Evolutionary conservation across 2,113 vertebrate species (phyloP).

Genomic region (Colinus virginianus): DNA sequence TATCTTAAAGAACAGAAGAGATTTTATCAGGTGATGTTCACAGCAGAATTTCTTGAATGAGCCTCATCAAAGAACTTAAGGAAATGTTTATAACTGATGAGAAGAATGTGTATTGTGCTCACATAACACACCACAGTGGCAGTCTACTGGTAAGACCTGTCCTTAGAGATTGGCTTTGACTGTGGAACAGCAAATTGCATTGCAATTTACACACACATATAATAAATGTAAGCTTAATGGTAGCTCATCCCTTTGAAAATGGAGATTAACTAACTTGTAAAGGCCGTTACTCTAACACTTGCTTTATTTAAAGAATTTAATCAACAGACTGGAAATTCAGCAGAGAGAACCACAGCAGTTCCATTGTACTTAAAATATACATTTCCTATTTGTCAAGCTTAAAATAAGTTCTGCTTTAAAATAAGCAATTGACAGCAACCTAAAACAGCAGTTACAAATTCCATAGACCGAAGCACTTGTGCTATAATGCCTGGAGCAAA

Average conservation of each 20-base stretch:
- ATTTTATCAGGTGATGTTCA: background rate
- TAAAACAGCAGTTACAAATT: slow-evolving; percentile 66
- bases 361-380: slow-evolving; percentile 50
- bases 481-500: slow-evolving; percentile 48
- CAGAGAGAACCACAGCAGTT: slow-evolving; percentile 46
- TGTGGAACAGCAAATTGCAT: slow-evolving; percentile 9
- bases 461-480: slow-evolving; percentile 34
- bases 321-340: slow-evolving; percentile 60
- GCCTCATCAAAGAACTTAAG: background rate
- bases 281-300: slow-evolving; percentile 51
- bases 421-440: slow-evolving; percentile 56
- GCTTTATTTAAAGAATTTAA: slow-evolving; percentile 67
- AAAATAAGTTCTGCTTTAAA: slow-evolving; percentile 69
- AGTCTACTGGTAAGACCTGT: background rate
- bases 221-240: slow-evolving; percentile 11
- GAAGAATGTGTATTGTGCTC: background rate
- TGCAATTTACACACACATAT: background rate
- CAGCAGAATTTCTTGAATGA: background rate
- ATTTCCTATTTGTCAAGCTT: slow-evolving; percentile 51
- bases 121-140: background rate
- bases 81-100: background rate
- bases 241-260: slow-evolving; percentile 52
- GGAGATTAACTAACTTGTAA: slow-evolving; percentile 65
- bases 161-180: background rate
- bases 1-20: background rate